These are phyloP conservation scores for Nomia melanderi DNA, from an alignment of 1,140 invertebrate species.

Conservation along the genomic window DNA sequence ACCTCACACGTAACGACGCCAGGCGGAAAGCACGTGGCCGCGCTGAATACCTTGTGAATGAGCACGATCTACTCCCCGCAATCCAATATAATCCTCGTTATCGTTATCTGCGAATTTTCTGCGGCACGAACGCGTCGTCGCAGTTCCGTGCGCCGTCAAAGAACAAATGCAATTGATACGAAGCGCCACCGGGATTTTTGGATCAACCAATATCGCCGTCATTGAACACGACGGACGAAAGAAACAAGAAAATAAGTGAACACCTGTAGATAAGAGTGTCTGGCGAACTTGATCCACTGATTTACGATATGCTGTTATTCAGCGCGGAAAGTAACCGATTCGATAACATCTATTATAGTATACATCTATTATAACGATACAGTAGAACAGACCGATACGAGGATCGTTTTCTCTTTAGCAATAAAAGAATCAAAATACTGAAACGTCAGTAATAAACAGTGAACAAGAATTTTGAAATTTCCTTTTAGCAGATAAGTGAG, in stretches of 20 bases:
- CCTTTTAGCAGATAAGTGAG: no score
- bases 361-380: no score
- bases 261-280: conserved; percentile 8
- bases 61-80: background rate
- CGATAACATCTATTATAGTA: no score
- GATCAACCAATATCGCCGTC: conserved; percentile 1
- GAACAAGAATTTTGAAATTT: no score
- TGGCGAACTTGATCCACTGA: background rate
- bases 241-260: background rate
- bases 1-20: conserved; percentile 15
- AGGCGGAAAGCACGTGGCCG: conserved; percentile 35
- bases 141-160: background rate
- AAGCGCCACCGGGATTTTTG: background rate
- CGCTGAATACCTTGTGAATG: conserved; percentile 24
- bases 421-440: no score
- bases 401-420: no score
- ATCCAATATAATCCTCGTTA: background rate
- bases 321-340: no score
- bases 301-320: no score
- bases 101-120: conserved; percentile 2
- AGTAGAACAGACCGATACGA: no score
- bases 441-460: no score
- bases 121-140: background rate
- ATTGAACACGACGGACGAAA: background rate
- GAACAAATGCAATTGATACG: background rate